Percentiles rank a stretch among this genome's conserved stretches.
Conservation (phyloP, 1,140 invertebrate species). For the Sesamia nonagrioides region DNA sequence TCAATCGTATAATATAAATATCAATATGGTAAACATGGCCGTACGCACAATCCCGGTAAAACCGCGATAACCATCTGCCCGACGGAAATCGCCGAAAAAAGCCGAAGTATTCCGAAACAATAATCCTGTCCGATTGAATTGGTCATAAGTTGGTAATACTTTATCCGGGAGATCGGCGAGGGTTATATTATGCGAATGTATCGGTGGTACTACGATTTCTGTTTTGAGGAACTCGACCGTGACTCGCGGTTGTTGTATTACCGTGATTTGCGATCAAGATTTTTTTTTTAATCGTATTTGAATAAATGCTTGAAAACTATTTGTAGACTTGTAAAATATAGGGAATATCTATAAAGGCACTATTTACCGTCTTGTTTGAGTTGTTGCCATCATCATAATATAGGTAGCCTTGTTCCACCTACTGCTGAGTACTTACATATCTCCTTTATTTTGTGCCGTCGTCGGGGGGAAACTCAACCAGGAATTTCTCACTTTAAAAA, state of each 20-base stretch:
- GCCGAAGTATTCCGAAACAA: slow-evolving; percentile 38
- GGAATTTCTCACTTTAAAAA: too few species aligned
- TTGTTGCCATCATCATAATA: too few species aligned
- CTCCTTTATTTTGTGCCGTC: too few species aligned
- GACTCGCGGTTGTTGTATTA: neutral
- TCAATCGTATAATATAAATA: slow-evolving; percentile 42
- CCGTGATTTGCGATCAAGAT: neutral
- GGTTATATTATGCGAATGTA: slow-evolving; percentile 45
- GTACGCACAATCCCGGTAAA: slow-evolving; percentile 34
- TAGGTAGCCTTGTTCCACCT: too few species aligned
- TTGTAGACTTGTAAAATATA: too few species aligned
- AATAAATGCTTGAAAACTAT: neutral
- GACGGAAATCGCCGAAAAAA: slow-evolving; percentile 21
- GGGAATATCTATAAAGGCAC: too few species aligned
- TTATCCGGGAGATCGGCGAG: slow-evolving; percentile 38
- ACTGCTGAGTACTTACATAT: too few species aligned
- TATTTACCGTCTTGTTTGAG: too few species aligned
- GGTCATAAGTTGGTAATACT: slow-evolving; percentile 52
- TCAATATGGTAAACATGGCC: slow-evolving; percentile 40
- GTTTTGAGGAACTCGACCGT: too few species aligned
- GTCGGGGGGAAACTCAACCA: too few species aligned
- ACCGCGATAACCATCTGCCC: slow-evolving; percentile 46
- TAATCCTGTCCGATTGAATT: slow-evolving; percentile 51
- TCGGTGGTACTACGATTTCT: slow-evolving; percentile 33
- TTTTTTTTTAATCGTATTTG: neutral